Percentiles rank a stretch among this genome's conserved stretches.
Conservation (phyloP, 2,797 vertebrate genomes). For the Thamnophis elegans region DNA sequence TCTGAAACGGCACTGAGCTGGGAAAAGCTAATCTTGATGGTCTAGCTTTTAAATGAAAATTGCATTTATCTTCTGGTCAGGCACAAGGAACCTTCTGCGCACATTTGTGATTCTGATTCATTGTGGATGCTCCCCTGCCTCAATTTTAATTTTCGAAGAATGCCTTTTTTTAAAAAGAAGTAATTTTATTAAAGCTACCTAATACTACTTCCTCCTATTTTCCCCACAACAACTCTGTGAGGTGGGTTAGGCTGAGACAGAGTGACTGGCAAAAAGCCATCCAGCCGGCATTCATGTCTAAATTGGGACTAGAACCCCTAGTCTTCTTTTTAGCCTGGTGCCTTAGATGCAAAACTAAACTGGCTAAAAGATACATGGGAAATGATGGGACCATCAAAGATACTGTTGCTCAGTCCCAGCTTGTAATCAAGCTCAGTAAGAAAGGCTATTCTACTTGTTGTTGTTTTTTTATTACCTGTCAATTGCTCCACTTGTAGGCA, state of each 20-base stretch:
- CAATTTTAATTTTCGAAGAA: not conserved
- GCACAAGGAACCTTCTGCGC: not conserved
- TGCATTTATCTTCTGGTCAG: not conserved
- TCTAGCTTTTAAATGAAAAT: not conserved
- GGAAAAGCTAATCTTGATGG: not conserved
- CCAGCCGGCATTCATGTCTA: not conserved
- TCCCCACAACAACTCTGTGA: not conserved
- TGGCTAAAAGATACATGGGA: not conserved
- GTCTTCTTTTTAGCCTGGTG: not conserved
- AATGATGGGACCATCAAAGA: not conserved
- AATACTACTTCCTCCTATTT: not conserved
- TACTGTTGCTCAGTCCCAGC: not conserved
- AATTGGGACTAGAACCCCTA: not conserved
- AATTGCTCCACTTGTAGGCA: conserved; percentile 96
- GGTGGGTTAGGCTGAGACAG: not conserved
- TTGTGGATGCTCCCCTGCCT: not conserved
- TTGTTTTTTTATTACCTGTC: conserved; percentile 81
- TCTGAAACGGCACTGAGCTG: not conserved
- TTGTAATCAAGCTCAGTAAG: not conserved
- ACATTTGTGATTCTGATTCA: not conserved
- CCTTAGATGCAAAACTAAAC: not conserved
- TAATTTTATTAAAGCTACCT: not conserved
- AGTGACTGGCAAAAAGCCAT: not conserved
- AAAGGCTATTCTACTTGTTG: not conserved
- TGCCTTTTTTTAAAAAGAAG: not conserved